These are phyloP conservation scores for Calonectris borealis DNA, from an alignment of 2,113 vertebrate species.

Conservation along the genomic window DNA sequence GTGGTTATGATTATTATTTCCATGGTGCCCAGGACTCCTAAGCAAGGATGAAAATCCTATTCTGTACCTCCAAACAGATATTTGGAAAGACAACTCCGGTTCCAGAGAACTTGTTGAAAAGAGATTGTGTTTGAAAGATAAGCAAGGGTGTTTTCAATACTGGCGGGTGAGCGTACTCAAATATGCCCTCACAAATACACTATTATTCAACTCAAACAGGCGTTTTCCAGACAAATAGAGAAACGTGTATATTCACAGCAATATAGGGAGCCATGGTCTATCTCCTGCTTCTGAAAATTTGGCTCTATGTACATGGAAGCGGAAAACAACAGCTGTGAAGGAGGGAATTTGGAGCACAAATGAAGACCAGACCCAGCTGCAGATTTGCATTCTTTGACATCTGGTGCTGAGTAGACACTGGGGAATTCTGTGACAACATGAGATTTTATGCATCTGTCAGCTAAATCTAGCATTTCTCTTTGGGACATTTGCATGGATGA, in stretches of 20 bases:
- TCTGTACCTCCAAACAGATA: neutral
- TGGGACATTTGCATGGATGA: neutral
- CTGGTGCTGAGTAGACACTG: constrained; percentile 44
- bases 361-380: constrained; percentile 49
- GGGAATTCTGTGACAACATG: constrained; percentile 38
- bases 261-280: neutral
- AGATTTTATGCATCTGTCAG: constrained; percentile 58
- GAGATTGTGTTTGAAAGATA: neutral
- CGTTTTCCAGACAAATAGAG: neutral
- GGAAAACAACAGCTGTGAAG: constrained; percentile 59
- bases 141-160: neutral
- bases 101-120: neutral
- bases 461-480: constrained; percentile 38
- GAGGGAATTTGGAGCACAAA: constrained; percentile 31
- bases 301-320: neutral
- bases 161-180: rapidly evolving
- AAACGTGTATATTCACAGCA: neutral
- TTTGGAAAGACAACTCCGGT: neutral
- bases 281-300: constrained; percentile 21
- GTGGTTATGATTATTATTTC: neutral
- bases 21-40: neutral
- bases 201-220: neutral
- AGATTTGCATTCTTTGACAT: constrained; percentile 54
- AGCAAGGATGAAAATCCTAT: neutral
- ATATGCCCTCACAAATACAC: neutral